A percentile compares a stretch with the other conserved stretches of the same genome.
Conservation (phyloP, 2,113 vertebrate genomes). For the Petroica traversi region DNA sequence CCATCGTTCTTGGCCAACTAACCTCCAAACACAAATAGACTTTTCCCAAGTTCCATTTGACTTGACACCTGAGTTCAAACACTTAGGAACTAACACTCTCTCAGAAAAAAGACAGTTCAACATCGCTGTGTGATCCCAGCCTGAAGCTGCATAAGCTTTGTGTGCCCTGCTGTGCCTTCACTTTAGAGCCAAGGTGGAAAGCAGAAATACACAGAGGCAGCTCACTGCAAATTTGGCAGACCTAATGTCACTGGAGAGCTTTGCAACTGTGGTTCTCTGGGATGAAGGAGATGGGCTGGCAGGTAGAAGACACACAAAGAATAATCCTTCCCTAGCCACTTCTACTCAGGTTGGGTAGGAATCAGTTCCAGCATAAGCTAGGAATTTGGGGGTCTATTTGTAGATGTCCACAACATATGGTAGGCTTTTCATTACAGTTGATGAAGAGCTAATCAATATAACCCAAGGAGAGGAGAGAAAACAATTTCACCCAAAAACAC, state of each 20-base stretch:
- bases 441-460: background rate
- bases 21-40: background rate
- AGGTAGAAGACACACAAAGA: background rate
- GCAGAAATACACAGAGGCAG: background rate
- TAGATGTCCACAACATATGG: background rate
- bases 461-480: background rate
- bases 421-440: background rate
- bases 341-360: background rate
- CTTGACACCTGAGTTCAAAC: background rate
- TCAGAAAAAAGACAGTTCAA: background rate
- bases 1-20: background rate
- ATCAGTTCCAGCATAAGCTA: background rate
- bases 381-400: background rate
- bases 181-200: background rate
- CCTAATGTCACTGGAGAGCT: background rate
- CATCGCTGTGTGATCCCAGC: background rate
- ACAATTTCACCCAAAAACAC: background rate
- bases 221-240: background rate
- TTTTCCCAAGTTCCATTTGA: background rate
- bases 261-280: background rate
- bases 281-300: background rate
- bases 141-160: background rate
- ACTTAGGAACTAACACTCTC: background rate
- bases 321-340: background rate
- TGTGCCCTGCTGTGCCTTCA: background rate